Conservation (phyloP, 2,888 invertebrate species). For the Campoplex nolae region DNA sequence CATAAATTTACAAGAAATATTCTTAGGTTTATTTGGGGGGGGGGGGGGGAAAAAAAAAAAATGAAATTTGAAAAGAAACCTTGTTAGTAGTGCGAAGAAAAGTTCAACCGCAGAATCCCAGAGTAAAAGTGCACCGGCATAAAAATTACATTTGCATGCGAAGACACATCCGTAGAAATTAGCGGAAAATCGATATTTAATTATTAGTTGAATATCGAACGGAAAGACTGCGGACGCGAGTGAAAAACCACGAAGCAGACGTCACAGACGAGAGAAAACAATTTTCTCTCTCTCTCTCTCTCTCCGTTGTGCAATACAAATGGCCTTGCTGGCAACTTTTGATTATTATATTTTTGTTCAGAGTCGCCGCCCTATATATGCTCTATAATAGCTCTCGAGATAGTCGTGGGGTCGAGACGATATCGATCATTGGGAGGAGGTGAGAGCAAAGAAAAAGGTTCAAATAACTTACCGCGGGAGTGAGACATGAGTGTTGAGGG, state of each 20-base stretch:
- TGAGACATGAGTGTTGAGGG: constrained; percentile 2
- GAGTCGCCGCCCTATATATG: neutral
- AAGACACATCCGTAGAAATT: neutral
- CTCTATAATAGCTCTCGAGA: constrained; percentile 2
- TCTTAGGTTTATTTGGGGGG: neutral
- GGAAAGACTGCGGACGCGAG: neutral
- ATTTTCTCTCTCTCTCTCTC: neutral
- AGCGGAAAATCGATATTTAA: neutral
- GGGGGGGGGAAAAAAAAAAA: too few species aligned
- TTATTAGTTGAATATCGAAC: neutral
- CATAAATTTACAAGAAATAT: neutral
- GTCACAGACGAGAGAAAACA: neutral
- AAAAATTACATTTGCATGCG: neutral
- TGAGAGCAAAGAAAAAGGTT: neutral
- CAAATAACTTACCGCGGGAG: constrained; percentile 8
- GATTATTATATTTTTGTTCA: neutral
- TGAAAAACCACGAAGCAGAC: neutral
- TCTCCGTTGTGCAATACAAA: neutral
- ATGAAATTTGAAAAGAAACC: neutral
- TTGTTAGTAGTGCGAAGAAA: neutral
- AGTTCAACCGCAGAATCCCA: neutral
- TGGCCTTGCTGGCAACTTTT: neutral
- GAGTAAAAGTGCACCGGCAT: neutral
- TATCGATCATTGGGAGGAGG: constrained; percentile 12
- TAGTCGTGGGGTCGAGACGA: constrained; percentile 10